Evolutionary conservation across 2,888 invertebrate genomes (phyloP).

Genomic region (Julus scandinavius): DNA sequence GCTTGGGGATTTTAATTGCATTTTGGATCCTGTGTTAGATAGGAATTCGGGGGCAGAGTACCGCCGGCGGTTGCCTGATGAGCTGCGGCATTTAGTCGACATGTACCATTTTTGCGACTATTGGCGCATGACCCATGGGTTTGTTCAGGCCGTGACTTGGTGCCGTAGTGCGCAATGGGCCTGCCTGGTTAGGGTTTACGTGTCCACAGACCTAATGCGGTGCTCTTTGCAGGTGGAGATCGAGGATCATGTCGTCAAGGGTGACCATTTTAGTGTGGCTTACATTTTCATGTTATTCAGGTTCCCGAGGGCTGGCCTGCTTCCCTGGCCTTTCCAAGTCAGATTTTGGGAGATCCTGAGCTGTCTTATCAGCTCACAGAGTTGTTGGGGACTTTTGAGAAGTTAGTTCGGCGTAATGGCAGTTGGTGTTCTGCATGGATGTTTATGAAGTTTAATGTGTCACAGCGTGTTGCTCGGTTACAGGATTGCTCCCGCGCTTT

Average conservation of each 20-base stretch:
- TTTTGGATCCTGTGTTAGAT: background rate
- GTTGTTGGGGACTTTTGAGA: no score
- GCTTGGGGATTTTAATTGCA: background rate
- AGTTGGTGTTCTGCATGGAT: background rate
- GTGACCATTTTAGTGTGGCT: no score
- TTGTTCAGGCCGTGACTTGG: background rate
- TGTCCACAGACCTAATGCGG: background rate
- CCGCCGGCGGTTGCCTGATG: background rate
- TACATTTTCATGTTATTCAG: no score
- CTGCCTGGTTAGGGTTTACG: background rate
- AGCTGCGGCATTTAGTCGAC: background rate
- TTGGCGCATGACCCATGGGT: background rate
- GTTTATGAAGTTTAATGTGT: background rate
- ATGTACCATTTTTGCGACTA: background rate
- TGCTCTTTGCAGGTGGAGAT: background rate
- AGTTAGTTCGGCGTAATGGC: no score
- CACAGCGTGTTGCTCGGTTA: no score
- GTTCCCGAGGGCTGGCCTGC: no score
- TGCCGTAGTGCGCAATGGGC: background rate
- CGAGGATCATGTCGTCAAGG: background rate
- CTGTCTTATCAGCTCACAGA: no score
- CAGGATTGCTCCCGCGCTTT: no score
- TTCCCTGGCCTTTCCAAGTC: background rate
- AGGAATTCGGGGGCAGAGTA: background rate
- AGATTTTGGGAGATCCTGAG: background rate